Evolutionary conservation across 2,797 vertebrate species (phyloP).

Genomic region (Chelmon rostratus): DNA sequence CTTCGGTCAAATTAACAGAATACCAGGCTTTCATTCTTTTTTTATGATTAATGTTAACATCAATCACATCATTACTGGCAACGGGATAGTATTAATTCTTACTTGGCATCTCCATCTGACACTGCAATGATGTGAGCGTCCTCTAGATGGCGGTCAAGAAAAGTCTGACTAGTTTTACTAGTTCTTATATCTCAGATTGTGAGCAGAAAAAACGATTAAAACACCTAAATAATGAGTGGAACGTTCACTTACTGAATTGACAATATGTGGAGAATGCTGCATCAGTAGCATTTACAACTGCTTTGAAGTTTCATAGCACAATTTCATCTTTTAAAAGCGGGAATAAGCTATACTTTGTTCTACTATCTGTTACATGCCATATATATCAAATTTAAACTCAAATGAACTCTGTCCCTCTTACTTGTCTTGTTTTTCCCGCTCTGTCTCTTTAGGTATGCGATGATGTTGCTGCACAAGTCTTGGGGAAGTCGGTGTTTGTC

Average conservation of each 20-base stretch:
- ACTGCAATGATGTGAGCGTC: slow-evolving; percentile 90
- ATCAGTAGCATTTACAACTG: not conserved
- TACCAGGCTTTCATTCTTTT: not conserved
- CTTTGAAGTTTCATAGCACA: not conserved
- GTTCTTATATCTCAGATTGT: not conserved
- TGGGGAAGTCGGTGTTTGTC: slow-evolving; percentile 93
- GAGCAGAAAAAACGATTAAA: not conserved
- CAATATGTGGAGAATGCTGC: not conserved
- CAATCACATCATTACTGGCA: not conserved
- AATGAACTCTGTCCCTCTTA: not conserved
- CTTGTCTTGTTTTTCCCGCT: not conserved
- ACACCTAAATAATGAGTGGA: not conserved
- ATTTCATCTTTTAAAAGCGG: no score
- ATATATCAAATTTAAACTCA: not conserved
- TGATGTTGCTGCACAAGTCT: slow-evolving; percentile 84
- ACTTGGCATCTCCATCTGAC: slow-evolving; percentile 91
- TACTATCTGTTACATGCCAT: not conserved
- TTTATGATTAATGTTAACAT: not conserved
- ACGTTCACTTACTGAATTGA: not conserved
- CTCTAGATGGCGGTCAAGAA: slow-evolving; percentile 88
- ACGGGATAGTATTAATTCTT: slow-evolving; percentile 51
- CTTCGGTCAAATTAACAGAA: not conserved
- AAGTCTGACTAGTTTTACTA: not conserved
- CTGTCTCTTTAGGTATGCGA: slow-evolving; percentile 84
- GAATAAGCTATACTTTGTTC: not conserved